Base-by-base conservation (phyloP, 2,113 vertebrate species). In the Scortum barcoo region DNA sequence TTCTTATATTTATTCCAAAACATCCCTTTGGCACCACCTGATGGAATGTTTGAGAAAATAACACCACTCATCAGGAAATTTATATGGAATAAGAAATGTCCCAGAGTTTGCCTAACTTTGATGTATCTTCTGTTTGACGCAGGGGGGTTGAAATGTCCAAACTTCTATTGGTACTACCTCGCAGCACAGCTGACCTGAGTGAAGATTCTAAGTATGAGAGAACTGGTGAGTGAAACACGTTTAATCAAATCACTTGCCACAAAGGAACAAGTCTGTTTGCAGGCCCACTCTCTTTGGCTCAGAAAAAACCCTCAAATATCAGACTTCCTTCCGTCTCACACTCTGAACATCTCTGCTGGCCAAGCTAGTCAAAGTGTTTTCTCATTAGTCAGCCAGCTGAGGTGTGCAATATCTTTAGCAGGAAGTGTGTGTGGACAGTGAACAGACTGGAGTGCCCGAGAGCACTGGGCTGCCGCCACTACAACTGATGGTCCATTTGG, bases 401-500 rank as follows among this genome's bases (percentile, higher is more conserved):
- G 83, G 66, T 76, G 76, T 79, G 72, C 87, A 83, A 57, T 86
- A 85, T 83, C 80, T 80, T 85, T 65, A 73, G 42, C 66, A 65
- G 72, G 50, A 81, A 68, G 72, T 48, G 9, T 56, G 75, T 61
- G 30, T 44, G 65, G 82, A 62, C 71, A 61, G 53, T 44, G 68
- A 78, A 69, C 22, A 61, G 61, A 71, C 69, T 69, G 68, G 67
- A 60, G 72, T 78, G 72, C 76, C 63, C 38, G 17, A 57, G 36
- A 60, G 28, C 60, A 33, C 71, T 46, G 78, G 42, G 56, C 72
- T 62, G 46, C 76, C 53, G 84, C 62, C 66, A 66, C 57, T 33
- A 48, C 78, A 42, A 42, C 66, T 76, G 88, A 89, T 76, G 84
- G 84, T 88, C 54, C 51, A 48, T 88, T 90, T 92, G 91, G 89